Evolutionary conservation across 2,888 invertebrate genomes (phyloP).

Genomic region (Drosophila ustulata): DNA sequence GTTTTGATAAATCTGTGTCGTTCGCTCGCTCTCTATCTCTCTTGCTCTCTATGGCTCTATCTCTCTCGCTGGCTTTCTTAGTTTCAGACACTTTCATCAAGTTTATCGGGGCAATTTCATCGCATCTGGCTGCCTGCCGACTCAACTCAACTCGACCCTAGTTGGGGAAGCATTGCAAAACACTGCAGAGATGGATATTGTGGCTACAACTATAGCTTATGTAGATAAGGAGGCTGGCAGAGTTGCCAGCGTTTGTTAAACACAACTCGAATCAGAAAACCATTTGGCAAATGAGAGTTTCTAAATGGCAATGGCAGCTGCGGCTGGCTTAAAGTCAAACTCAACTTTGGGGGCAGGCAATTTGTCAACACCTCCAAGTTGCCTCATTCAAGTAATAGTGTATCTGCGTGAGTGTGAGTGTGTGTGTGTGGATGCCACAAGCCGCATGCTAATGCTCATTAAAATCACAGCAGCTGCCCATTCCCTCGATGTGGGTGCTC

Average conservation of each 20-base stretch:
- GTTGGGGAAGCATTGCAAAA: conserved; percentile 1
- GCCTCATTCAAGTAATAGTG: not conserved
- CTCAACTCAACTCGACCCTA: conserved; percentile 11
- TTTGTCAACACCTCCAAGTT: conserved; percentile 57
- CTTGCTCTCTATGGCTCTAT: conserved; percentile 18
- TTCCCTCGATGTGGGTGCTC: not conserved
- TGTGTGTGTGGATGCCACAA: conserved; percentile 36
- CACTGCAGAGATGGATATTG: not conserved
- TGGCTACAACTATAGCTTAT: conserved; percentile 5
- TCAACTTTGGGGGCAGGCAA: conserved; percentile 51
- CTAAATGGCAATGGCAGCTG: conserved; percentile 56
- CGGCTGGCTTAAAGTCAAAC: conserved; percentile 45
- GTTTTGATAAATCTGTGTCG: conserved; percentile 67
- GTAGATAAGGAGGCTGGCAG: conserved; percentile 3
- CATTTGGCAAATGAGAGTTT: conserved; percentile 64
- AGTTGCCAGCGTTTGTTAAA: conserved; percentile 13
- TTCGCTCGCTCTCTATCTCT: conserved; percentile 10
- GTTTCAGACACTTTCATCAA: conserved; percentile 73
- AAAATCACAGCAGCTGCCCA: conserved; percentile 58
- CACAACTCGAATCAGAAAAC: conserved; percentile 65
- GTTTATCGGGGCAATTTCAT: conserved; percentile 76
- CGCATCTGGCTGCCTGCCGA: conserved; percentile 62
- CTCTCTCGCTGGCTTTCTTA: not conserved
- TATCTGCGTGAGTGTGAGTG: not conserved
- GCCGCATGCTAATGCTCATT: conserved; percentile 72